Base-by-base conservation (phyloP, 2,797 vertebrate species). In the Helicolenus hilgendorfi region DNA sequence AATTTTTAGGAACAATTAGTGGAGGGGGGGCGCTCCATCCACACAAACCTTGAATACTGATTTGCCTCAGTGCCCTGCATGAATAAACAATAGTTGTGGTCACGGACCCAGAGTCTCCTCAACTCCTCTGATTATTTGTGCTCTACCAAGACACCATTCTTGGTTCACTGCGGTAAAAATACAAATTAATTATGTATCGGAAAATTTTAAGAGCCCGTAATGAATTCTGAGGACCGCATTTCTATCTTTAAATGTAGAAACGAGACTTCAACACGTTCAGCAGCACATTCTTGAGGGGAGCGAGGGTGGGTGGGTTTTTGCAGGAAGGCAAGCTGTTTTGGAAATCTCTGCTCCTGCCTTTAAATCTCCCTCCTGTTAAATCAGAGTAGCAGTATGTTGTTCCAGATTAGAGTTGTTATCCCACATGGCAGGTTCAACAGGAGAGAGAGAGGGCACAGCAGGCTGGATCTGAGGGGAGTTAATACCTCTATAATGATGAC, bases 51-150 rank as follows among this genome's bases (percentile, higher is more conserved):
- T 85, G 85, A 90, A 94, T 89, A 76, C 80, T 88, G 93, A 83
- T 89, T 89, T 91, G 85, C 93, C 83, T 95, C 92, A 91, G 80
- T 92, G 86, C 86, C 63, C 84, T 65, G 91, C 80, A 90, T 95
- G 96, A 97, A 96, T 94, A 94, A 96, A 96, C 96, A 95, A 93
- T 93, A 84, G 90, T 89, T 93, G 79, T 83, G 88, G 89, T 93
- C 90, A 87, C 53, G 31, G 72, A 88, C 36, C 29, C 77, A 76
- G 78, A 77, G 24, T 68, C 31, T 75, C 65, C 70, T 69, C 14
- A 2, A 85, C 41, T 72, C 62, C 22, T 79, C 53, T 59, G 78
- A 77, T 83, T 80, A 72, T 85, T 89, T 72, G 59, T 31, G 26
- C 70, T 90, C 68, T n/a, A 82, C 65, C 72, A 56, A 82, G 49